phyloP scores from a whole-genome alignment of 2,888 invertebrate genomes.

The Parnassius apollo region DNA sequence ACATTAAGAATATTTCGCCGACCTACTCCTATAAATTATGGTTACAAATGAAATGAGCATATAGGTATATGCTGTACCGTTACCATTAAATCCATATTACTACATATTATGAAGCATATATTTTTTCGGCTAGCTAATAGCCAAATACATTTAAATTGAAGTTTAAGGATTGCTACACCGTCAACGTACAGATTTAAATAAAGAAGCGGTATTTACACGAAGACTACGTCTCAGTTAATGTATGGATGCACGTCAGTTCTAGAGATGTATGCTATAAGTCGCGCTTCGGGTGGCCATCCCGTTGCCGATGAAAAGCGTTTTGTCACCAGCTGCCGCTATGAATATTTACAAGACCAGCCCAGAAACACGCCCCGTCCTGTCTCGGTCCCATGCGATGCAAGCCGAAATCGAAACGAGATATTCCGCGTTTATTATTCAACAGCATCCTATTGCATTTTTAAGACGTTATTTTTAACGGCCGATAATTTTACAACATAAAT shows the following conservation, averaged over 20 bases:
- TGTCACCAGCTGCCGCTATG: conserved; percentile 63
- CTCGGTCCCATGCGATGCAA: conserved; percentile 33
- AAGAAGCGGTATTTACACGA: conserved; percentile 24
- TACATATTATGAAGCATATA: no score
- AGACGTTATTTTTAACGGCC: conserved; percentile 28
- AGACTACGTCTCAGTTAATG: conserved; percentile 36
- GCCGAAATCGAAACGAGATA: conserved; percentile 37
- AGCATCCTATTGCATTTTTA: conserved; percentile 31
- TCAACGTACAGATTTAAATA: conserved; percentile 24
- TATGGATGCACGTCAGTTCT: conserved; percentile 49
- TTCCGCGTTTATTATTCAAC: conserved; percentile 38
- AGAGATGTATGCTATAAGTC: conserved; percentile 54
- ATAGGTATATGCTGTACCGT: no score
- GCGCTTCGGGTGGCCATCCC: conserved; percentile 66
- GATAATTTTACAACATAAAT: conserved; percentile 32
- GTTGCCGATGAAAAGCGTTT: conserved; percentile 61
- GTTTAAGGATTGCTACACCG: conserved; percentile 1
- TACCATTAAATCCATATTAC: no score
- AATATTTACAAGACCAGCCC: conserved; percentile 65
- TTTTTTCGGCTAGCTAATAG: no score
- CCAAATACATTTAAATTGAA: no score
- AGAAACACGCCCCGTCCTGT: conserved; percentile 49
- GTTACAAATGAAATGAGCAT: no score
- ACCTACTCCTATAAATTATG: no score
- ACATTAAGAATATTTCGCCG: no score